Conservation (phyloP, 2,888 invertebrate genomes). For the Exocentrus adspersus region DNA sequence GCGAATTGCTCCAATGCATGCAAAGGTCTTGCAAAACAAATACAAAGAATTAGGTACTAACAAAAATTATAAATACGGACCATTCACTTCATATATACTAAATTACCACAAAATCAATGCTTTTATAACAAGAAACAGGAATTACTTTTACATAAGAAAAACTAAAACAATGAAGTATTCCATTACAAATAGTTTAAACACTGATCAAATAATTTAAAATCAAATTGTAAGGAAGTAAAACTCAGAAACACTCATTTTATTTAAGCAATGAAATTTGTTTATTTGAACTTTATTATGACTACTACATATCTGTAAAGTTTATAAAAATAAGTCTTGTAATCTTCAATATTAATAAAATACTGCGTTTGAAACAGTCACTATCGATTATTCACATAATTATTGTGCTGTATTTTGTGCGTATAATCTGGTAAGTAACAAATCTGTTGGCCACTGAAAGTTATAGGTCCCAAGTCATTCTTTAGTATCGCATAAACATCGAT, state of each 20-base stretch:
- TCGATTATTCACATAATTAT: neutral
- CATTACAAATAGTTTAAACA: neutral
- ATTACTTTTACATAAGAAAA: neutral
- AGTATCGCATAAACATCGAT: too few species aligned
- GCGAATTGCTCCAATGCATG: conserved; percentile 90
- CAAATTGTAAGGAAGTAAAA: too few species aligned
- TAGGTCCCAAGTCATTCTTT: too few species aligned
- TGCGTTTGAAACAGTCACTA: neutral
- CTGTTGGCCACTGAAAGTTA: too few species aligned
- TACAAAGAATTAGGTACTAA: conserved; percentile 58
- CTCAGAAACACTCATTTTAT: neutral
- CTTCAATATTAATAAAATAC: neutral
- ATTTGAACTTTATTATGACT: neutral
- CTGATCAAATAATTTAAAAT: neutral
- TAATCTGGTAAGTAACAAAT: neutral
- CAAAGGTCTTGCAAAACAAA: conserved; percentile 76
- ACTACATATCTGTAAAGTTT: neutral
- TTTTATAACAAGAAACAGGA: neutral
- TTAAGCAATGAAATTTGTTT: neutral
- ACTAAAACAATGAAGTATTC: too few species aligned
- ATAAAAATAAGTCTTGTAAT: neutral
- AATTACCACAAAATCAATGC: neutral
- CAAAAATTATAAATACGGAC: conserved; percentile 30
- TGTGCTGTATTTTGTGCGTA: neutral
- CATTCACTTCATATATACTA: conserved; percentile 7